These are phyloP conservation scores for Caracal caracal DNA, from an alignment of 2,113 vertebrate genomes.

Conservation along the genomic window DNA sequence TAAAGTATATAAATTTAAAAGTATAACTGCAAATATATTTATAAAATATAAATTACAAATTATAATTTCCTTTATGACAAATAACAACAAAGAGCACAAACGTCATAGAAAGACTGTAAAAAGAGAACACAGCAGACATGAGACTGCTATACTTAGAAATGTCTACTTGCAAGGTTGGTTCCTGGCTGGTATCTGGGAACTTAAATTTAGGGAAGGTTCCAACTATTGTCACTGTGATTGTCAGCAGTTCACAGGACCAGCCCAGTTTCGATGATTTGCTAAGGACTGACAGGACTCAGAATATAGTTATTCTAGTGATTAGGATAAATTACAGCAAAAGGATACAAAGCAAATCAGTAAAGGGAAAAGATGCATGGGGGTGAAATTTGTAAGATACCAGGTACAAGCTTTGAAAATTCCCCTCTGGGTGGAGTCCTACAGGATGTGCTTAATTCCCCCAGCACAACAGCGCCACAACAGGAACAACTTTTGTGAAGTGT, in stretches of 20 bases:
- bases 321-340: not conserved
- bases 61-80: not conserved
- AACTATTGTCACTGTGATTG: not conserved
- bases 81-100: not conserved
- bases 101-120: not conserved
- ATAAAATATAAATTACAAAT: not conserved
- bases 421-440: not conserved
- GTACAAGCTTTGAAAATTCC: not conserved
- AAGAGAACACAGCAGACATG: not conserved
- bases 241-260: not conserved
- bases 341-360: not conserved
- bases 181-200: not conserved
- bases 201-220: not conserved
- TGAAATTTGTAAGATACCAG: not conserved
- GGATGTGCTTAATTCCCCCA: not conserved
- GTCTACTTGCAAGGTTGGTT: not conserved
- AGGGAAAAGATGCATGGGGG: not conserved
- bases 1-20: not conserved
- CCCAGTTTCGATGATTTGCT: not conserved
- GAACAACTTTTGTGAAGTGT: not conserved
- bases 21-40: not conserved
- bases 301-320: not conserved
- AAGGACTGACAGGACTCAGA: not conserved
- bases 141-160: not conserved
- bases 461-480: not conserved